Evolutionary conservation across 2,888 invertebrate species (phyloP).

Genomic region (Scaptomyza cyrtandrae): DNA sequence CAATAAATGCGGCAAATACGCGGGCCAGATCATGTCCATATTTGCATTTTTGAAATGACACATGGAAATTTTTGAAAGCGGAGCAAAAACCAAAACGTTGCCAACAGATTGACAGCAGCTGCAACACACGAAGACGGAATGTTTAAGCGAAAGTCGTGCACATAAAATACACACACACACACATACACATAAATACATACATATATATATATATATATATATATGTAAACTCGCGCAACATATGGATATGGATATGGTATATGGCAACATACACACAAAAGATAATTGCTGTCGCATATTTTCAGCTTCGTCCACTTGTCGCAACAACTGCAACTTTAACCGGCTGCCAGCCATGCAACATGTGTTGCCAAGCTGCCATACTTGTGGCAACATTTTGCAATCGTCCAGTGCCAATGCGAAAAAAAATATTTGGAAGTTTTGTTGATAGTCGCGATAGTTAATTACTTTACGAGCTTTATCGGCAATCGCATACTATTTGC

Average conservation of each 20-base stretch:
- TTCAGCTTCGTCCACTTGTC: conserved; percentile 72
- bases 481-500: conserved; percentile 31
- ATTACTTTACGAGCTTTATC: conserved; percentile 31
- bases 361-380: conserved; percentile 67
- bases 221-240: conserved; percentile 55
- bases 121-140: conserved; percentile 59
- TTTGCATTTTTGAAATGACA: conserved; percentile 81
- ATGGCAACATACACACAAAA: conserved; percentile 29
- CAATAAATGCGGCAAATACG: conserved; percentile 14
- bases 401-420: conserved; percentile 28
- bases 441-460: conserved; percentile 37
- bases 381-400: conserved; percentile 66
- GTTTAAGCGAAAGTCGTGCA: conserved; percentile 18
- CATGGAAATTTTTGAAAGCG: conserved; percentile 77
- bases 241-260: conserved; percentile 64
- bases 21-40: conserved; percentile 77
- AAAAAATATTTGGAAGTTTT: conserved; percentile 56
- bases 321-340: conserved; percentile 36
- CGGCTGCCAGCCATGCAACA: conserved; percentile 52
- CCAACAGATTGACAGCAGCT: conserved; percentile 80
- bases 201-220: too few relatives aligned
- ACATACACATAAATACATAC: conserved; percentile 22
- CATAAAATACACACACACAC: conserved; percentile 12
- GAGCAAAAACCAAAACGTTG: conserved; percentile 60
- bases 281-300: conserved; percentile 78